A percentile compares a stretch with the other conserved stretches of the same genome.
Conservation (phyloP, 2,888 invertebrate genomes). For the Dolichomitus sp. region DNA sequence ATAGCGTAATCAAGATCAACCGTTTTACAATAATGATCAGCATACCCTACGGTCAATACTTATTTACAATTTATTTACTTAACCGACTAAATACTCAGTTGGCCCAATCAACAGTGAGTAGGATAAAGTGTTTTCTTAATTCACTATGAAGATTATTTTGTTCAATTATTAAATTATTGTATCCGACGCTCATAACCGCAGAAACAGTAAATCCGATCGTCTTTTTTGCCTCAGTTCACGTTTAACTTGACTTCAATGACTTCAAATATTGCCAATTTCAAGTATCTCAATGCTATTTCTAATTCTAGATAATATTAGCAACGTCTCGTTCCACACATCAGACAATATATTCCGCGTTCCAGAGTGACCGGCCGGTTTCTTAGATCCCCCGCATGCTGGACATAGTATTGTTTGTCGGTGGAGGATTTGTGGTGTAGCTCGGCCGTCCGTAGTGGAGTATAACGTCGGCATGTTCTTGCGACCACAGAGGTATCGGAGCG, state of each 20-base stretch:
- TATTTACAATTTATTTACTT: background rate
- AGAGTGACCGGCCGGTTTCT: background rate
- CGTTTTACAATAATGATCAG: no score
- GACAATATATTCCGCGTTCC: slow-evolving; percentile 2
- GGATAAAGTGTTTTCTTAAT: no score
- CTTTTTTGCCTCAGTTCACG: no score
- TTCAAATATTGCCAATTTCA: background rate
- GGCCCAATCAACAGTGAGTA: no score
- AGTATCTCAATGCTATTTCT: background rate
- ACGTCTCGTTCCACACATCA: background rate
- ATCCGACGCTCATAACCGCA: no score
- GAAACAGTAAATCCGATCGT: no score
- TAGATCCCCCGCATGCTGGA: slow-evolving; percentile 16
- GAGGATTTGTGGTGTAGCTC: slow-evolving; percentile 70
- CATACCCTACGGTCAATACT: background rate
- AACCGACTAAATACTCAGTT: no score
- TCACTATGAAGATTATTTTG: no score
- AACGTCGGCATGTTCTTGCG: slow-evolving; percentile 78
- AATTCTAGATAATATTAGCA: slow-evolving; percentile 8
- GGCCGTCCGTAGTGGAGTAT: slow-evolving; percentile 50
- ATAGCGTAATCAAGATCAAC: no score
- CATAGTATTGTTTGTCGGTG: slow-evolving; percentile 63
- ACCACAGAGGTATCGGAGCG: slow-evolving; percentile 83
- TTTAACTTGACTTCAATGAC: background rate
- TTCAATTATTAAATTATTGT: no score